Base-by-base conservation (phyloP, 2,113 vertebrate genomes). In the Fregata magnificens region DNA sequence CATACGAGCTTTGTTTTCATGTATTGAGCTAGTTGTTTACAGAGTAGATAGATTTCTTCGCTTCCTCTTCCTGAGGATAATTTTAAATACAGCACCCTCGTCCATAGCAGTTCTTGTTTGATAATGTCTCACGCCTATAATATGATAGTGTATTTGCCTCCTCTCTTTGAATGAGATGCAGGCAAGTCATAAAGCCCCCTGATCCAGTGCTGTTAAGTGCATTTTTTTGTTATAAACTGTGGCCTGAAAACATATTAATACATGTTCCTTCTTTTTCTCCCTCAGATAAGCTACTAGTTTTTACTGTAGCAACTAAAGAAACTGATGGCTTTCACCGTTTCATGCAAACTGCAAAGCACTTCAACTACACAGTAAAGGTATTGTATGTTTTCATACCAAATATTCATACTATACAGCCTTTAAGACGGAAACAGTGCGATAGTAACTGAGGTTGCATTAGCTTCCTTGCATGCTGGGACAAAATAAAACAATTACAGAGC, bases 291-390 rank as follows among this genome's bases (percentile, higher is more conserved):
- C 97, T 99, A 77, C 98, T 99, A n/a, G 98, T 99, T 84, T 96
- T 99, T 69, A 99, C 99, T 61, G 99, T 99, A 76, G 99, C 99
- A 83, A 99, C 99, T 22, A 98, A 98, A 96, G 99, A 99, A 98
- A 99, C 98, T 0, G 99, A 99, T 93, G 99, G 99, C 94, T 99
- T 99, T 95, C 98, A 96, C 63, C 99, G 99, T 91, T 99, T 99
- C 95, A 99, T 99, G 98, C 98, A 98, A 96, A 99, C 99, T 82
- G 99, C 99, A 95, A 98, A 98, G 71, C 98, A 99, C 91, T 99
- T 99, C 98, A 99, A 99, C 97, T 99, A 99, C 96, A 99, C 98
- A 97, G 99, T 99, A 50, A 99, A 99, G 99, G 99, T 99, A 98
- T 11, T 55, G 86, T 88, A 86, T 95, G 82, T 52, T 84, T 83